Evolutionary conservation across 2,797 vertebrate genomes (phyloP).

Genomic region (Columba guinea): DNA sequence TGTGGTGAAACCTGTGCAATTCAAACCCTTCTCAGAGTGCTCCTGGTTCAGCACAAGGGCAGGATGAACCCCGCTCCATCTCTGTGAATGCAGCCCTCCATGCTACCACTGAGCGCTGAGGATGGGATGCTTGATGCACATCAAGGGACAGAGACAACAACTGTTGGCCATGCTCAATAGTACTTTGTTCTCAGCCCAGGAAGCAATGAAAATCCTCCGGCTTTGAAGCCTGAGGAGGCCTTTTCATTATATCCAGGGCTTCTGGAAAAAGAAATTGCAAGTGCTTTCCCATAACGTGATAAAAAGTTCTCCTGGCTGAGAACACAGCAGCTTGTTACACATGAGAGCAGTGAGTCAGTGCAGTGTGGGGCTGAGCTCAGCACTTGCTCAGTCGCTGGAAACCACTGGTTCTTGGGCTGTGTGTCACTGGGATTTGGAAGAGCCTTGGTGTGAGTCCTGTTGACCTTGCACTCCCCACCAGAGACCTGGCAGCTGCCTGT

Average conservation of each 20-base stretch:
- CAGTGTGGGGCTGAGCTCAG: neutral
- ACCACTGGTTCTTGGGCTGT: neutral
- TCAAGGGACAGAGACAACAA: slow-evolving; percentile 57
- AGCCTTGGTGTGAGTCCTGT: neutral
- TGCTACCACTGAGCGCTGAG: neutral
- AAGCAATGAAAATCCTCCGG: slow-evolving; percentile 51
- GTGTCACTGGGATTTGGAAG: neutral
- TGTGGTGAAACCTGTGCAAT: neutral
- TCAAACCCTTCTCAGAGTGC: neutral
- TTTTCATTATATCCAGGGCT: slow-evolving; percentile 34
- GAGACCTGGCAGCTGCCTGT: neutral
- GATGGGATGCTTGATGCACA: slow-evolving; percentile 26
- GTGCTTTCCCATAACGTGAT: slow-evolving; percentile 17
- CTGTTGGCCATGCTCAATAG: slow-evolving; percentile 28
- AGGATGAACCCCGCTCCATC: neutral
- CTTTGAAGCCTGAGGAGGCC: slow-evolving; percentile 63
- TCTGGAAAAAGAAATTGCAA: slow-evolving; percentile 36
- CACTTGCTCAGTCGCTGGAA: neutral
- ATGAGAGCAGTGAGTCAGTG: neutral
- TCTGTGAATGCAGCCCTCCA: no score
- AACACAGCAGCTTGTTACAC: neutral
- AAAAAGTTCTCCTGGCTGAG: slow-evolving; percentile 44
- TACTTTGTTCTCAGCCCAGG: slow-evolving; percentile 57
- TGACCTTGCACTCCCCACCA: neutral
- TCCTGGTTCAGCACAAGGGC: neutral